These are phyloP conservation scores for Plemyria rubiginata DNA, from an alignment of 2,888 invertebrate species.

Conservation along the genomic window DNA sequence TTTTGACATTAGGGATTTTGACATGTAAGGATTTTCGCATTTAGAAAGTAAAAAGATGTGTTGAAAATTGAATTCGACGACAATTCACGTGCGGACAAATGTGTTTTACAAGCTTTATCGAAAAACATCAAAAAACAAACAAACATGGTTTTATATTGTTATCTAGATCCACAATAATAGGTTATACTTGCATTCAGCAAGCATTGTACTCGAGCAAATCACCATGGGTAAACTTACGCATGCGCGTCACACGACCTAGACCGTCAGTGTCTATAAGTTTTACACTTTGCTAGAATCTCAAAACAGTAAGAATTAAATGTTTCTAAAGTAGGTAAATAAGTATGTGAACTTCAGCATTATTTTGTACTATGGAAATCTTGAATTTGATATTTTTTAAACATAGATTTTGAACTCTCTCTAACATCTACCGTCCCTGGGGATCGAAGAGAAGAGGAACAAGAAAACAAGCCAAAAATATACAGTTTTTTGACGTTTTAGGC, in stretches of 20 bases:
- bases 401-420: too few species aligned
- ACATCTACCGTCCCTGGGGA: too few species aligned
- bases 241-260: slow-evolving; percentile 23
- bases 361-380: too few species aligned
- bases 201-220: slow-evolving; percentile 13
- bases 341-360: too few species aligned
- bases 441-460: too few species aligned
- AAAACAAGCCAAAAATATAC: too few species aligned
- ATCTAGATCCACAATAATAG: neutral
- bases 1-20: slow-evolving; percentile 66
- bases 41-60: slow-evolving; percentile 69
- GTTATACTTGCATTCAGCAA: slow-evolving; percentile 10
- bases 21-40: slow-evolving; percentile 50
- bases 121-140: neutral
- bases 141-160: neutral
- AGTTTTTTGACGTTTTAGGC: too few species aligned
- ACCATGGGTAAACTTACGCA: slow-evolving; percentile 18
- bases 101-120: neutral
- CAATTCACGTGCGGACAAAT: neutral
- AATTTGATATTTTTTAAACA: too few species aligned
- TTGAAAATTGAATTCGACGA: slow-evolving; percentile 8
- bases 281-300: too few species aligned
- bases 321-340: too few species aligned
- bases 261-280: slow-evolving; percentile 10
- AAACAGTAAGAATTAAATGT: too few species aligned